phyloP scores from a whole-genome alignment of 1,140 invertebrate genomes.

The Episyrphus balteatus region DNA sequence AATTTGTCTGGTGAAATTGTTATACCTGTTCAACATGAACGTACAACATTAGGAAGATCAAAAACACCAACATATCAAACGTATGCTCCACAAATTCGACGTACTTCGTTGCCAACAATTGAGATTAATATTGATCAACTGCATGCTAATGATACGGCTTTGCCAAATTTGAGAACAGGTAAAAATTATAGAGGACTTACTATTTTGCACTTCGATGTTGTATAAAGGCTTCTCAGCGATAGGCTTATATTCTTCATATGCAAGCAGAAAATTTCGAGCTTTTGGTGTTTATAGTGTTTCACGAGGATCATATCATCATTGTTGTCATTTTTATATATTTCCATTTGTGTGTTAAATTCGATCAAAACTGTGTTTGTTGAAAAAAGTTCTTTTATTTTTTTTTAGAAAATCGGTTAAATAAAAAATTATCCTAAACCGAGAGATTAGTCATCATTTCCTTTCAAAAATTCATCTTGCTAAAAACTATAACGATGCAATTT shows the following conservation, averaged over 20 bases:
- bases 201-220: slow-evolving; percentile 9
- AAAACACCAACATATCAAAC: background rate
- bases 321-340: too few species aligned
- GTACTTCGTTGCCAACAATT: slow-evolving; percentile 10
- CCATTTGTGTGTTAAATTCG: too few species aligned
- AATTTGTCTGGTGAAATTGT: slow-evolving; percentile 28
- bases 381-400: too few species aligned
- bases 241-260: slow-evolving; percentile 7
- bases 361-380: too few species aligned
- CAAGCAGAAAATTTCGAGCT: too few species aligned
- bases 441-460: too few species aligned
- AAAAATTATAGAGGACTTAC: slow-evolving; percentile 12
- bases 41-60: background rate
- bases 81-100: background rate
- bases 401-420: too few species aligned
- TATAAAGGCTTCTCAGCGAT: slow-evolving; percentile 2
- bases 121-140: slow-evolving; percentile 31
- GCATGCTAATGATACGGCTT: slow-evolving; percentile 26
- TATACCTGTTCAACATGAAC: slow-evolving; percentile 32
- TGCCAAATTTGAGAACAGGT: slow-evolving; percentile 19
- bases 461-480: too few species aligned
- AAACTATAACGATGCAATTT: too few species aligned
- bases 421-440: too few species aligned
- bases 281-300: too few species aligned
- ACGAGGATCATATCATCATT: too few species aligned